These are phyloP conservation scores for Caenorhabditis tropicalis DNA, from an alignment of 1,140 invertebrate species.

Conservation along the genomic window DNA sequence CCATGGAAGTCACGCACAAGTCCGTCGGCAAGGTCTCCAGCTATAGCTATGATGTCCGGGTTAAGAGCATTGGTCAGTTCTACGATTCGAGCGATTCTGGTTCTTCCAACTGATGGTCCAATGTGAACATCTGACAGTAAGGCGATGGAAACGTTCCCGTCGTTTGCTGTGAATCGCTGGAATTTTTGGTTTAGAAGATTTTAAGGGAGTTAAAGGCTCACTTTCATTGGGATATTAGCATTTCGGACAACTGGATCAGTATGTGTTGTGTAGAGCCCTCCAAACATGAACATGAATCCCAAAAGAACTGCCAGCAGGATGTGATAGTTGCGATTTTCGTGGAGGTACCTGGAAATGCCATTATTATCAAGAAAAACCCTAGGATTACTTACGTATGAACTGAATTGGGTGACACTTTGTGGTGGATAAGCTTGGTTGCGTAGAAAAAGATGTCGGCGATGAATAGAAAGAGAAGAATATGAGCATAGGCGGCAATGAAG, in stretches of 20 bases:
- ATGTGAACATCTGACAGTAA: constrained; percentile 55
- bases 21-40: constrained; percentile 57
- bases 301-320: constrained; percentile 15
- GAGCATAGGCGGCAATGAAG: constrained; percentile 29
- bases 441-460: constrained; percentile 27
- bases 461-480: constrained; percentile 38
- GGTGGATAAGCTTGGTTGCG: not conserved
- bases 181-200: not conserved
- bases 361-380: not conserved
- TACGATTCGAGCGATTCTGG: constrained; percentile 46
- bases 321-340: constrained; percentile 2
- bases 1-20: constrained; percentile 50
- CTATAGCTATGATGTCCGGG: constrained; percentile 56
- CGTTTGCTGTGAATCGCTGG: not conserved
- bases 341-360: constrained; percentile 19
- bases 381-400: constrained; percentile 16
- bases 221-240: constrained; percentile 46
- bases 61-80: constrained; percentile 51
- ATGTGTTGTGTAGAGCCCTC: constrained; percentile 46
- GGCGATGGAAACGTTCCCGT: constrained; percentile 36
- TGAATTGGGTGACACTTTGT: not conserved
- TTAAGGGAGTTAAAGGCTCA: not conserved
- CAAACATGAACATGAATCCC: constrained; percentile 45
- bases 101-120: constrained; percentile 52
- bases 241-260: constrained; percentile 36